These are phyloP conservation scores for Spilarctia lutea DNA, from an alignment of 2,888 invertebrate genomes.

Conservation along the genomic window DNA sequence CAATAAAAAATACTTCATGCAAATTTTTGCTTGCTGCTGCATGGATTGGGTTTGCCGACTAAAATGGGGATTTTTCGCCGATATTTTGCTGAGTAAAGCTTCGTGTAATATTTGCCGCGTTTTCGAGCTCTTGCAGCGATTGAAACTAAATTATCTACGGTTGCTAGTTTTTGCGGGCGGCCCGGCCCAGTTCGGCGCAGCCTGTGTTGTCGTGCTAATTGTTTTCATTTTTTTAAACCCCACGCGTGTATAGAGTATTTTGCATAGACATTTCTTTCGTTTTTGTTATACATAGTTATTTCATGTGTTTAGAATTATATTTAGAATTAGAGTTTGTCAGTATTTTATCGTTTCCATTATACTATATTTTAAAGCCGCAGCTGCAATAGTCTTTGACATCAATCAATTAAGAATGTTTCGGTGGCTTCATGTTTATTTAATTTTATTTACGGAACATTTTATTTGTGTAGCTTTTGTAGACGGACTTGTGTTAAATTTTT, in stretches of 20 bases:
- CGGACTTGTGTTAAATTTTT: conserved; percentile 75
- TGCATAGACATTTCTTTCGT: conserved; percentile 54
- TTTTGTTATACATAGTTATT: conserved; percentile 64
- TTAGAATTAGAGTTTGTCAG: conserved; percentile 41
- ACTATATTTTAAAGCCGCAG: conserved; percentile 5
- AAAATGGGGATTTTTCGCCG: conserved; percentile 54
- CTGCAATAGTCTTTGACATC: conserved; percentile 23
- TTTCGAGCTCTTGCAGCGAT: conserved; percentile 62
- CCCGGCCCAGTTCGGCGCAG: conserved; percentile 49
- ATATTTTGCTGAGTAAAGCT: conserved; percentile 61
- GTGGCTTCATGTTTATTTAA: conserved; percentile 56
- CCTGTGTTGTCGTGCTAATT: conserved; percentile 65
- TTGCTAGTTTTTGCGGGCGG: conserved; percentile 60
- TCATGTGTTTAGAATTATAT: conserved; percentile 52
- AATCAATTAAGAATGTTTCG: conserved; percentile 30
- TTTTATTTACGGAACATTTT: conserved; percentile 60
- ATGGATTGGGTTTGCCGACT: conserved; percentile 46
- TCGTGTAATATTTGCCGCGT: conserved; percentile 63
- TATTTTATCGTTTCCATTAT: conserved; percentile 9
- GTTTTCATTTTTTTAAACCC: conserved; percentile 68
- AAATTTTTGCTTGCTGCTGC: conserved; percentile 39
- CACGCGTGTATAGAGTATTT: conserved; percentile 49
- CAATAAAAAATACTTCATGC: conserved; percentile 37
- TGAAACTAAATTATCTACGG: conserved; percentile 75
- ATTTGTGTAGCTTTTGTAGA: conserved; percentile 57